Evolutionary conservation across 2,888 invertebrate genomes (phyloP).

Genomic region (Smittia sp.): DNA sequence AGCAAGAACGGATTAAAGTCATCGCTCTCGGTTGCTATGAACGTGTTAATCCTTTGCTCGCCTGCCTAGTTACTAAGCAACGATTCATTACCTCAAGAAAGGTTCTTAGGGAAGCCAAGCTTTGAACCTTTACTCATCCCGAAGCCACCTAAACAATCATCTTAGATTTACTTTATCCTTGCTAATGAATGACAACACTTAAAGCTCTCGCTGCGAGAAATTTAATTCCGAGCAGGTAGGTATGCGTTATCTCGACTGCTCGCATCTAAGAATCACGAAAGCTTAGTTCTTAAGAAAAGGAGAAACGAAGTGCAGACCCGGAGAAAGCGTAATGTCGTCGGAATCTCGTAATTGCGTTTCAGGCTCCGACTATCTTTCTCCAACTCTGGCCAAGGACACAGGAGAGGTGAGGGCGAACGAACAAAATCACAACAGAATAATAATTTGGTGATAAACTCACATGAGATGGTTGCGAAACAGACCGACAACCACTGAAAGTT

Average conservation of each 20-base stretch:
- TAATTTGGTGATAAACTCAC: slow-evolving; percentile 25
- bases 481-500: neutral
- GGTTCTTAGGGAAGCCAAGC: too few species aligned
- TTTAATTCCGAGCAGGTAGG: slow-evolving; percentile 25
- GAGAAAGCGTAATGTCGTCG: neutral
- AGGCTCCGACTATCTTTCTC: neutral
- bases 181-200: neutral
- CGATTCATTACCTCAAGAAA: neutral
- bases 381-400: neutral
- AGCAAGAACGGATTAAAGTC: slow-evolving; percentile 15
- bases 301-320: too few species aligned
- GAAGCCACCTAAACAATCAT: too few species aligned
- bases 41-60: slow-evolving; percentile 3
- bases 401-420: neutral
- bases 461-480: slow-evolving; percentile 11
- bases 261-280: neutral
- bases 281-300: neutral
- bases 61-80: neutral
- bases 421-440: slow-evolving; percentile 4
- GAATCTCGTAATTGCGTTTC: slow-evolving; percentile 15
- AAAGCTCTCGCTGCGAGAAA: neutral
- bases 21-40: neutral
- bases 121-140: neutral
- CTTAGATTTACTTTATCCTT: neutral
- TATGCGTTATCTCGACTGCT: slow-evolving; percentile 13